Evolutionary conservation across 2,888 invertebrate genomes (phyloP).

Genomic region (Tiliacea aurago): DNA sequence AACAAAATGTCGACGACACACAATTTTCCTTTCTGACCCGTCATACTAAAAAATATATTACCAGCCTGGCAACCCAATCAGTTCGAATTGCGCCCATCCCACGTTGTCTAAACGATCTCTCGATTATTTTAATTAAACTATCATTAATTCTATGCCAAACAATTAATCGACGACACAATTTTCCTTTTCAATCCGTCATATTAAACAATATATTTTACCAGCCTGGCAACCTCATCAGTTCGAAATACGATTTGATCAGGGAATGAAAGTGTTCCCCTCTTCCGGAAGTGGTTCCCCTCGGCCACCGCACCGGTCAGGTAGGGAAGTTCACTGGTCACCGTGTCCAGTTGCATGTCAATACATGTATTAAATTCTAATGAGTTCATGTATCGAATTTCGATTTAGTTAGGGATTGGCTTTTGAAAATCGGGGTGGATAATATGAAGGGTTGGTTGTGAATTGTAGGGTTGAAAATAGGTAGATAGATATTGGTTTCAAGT

Average conservation of each 20-base stretch:
- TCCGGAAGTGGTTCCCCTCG: constrained; percentile 79
- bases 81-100: too few species aligned
- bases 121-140: background rate
- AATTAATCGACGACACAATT: background rate
- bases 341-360: constrained; percentile 62
- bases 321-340: constrained; percentile 65
- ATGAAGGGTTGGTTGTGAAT: background rate
- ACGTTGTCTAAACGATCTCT: background rate
- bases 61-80: too few species aligned
- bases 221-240: constrained; percentile 44
- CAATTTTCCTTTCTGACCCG: too few species aligned
- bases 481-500: background rate
- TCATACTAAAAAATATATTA: too few species aligned
- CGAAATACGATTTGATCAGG: constrained; percentile 72
- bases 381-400: constrained; percentile 66
- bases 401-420: constrained; percentile 43
- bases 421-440: constrained; percentile 14
- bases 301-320: constrained; percentile 66
- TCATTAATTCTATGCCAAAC: background rate
- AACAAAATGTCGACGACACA: too few species aligned
- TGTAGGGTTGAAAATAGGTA: background rate
- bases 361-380: constrained; percentile 56
- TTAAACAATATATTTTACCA: constrained; percentile 34
- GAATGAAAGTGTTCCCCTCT: constrained; percentile 73
- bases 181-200: constrained; percentile 23